phyloP scores from a whole-genome alignment of 2,797 vertebrate species.

The Myoxocephalus aenaeus region DNA sequence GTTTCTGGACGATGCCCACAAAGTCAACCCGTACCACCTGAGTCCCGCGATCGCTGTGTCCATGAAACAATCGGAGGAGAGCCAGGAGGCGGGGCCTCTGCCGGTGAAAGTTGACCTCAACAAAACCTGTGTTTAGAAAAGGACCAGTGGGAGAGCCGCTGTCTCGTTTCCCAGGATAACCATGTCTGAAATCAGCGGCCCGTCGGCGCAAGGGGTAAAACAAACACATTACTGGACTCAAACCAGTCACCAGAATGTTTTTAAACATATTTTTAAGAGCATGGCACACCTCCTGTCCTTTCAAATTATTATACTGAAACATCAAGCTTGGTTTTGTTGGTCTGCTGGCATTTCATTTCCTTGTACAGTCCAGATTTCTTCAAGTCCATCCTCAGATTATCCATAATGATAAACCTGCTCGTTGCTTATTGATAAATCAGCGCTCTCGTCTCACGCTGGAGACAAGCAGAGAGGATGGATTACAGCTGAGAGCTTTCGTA shows the following conservation, averaged over 20 bases:
- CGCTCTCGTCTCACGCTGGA: conserved; percentile 31
- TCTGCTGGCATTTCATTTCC: conserved; percentile 49
- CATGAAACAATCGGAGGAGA: conserved; percentile 82
- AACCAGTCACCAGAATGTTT: conserved; percentile 56
- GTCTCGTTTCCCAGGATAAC: conserved; percentile 47
- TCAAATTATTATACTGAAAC: conserved; percentile 38
- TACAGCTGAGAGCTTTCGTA: conserved; percentile 42
- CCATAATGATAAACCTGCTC: conserved; percentile 39
- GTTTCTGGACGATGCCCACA: conserved; percentile 87
- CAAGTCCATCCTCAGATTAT: conserved; percentile 35
- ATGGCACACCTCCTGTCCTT: conserved; percentile 64
- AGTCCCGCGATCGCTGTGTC: conserved; percentile 85
- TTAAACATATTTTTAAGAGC: conserved; percentile 64
- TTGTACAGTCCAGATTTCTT: conserved; percentile 53
- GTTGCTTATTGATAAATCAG: conserved; percentile 37
- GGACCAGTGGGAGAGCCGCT: conserved; percentile 32
- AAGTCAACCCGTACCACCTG: conserved; percentile 86
- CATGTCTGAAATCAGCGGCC: conserved; percentile 44
- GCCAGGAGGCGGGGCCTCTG: conserved; percentile 88
- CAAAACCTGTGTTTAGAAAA: conserved; percentile 90
- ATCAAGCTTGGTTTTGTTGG: conserved; percentile 48
- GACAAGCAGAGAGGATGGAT: conserved; percentile 46
- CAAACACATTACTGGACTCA: conserved; percentile 57
- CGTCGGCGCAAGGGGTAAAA: conserved; percentile 43
- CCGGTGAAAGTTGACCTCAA: conserved; percentile 95